Evolutionary conservation across 2,113 vertebrate species (phyloP).

Genomic region (Rhizomys pruinosus): DNA sequence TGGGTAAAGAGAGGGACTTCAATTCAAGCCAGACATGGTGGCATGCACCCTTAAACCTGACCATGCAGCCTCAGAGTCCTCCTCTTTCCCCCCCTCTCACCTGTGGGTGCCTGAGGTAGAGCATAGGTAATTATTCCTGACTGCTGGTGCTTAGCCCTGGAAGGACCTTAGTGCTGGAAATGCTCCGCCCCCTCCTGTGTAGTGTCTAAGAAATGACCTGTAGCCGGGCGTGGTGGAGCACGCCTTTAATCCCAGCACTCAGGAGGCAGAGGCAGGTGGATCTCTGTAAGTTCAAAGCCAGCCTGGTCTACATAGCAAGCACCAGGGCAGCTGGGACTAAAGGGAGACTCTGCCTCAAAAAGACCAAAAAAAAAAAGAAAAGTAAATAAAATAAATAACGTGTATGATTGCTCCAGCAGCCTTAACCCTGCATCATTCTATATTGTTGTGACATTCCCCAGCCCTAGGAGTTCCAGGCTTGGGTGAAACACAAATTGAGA

Average conservation of each 20-base stretch:
- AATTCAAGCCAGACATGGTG: too few relatives aligned
- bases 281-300: too few relatives aligned
- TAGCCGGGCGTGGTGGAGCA: too few relatives aligned
- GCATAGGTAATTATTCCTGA: background rate
- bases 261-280: too few relatives aligned
- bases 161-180: background rate
- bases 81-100: background rate
- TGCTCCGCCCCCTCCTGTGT: fast-evolving
- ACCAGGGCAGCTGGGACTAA: too few relatives aligned
- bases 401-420: background rate
- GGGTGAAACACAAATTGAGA: background rate
- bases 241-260: too few relatives aligned
- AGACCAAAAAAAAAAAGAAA: too few relatives aligned
- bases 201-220: background rate
- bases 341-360: too few relatives aligned
- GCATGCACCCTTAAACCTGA: background rate
- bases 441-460: fast-evolving
- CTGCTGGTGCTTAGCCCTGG: background rate
- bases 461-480: background rate
- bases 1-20: background rate
- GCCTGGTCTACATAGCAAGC: too few relatives aligned
- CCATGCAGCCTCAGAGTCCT: background rate
- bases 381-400: too few relatives aligned
- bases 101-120: background rate
- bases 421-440: background rate